Percentiles rank a stretch among this genome's conserved stretches.
Evolutionary conservation across 2,113 vertebrate species (phyloP).

Genomic region (Balaeniceps rex): DNA sequence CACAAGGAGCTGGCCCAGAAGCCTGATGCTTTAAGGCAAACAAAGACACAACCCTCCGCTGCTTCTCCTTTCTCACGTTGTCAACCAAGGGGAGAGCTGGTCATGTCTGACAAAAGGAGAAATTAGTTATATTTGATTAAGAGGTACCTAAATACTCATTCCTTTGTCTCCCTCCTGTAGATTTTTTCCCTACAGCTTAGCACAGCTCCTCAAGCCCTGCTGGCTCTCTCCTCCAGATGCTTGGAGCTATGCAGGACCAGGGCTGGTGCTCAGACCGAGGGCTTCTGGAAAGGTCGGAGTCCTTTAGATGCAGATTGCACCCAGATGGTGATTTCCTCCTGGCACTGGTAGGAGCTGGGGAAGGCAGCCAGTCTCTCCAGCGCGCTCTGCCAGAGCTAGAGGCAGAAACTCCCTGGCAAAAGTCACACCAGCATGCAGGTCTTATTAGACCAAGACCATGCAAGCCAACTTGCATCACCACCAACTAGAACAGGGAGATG

Average conservation of each 20-base stretch:
- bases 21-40: background rate
- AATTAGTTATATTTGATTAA: background rate
- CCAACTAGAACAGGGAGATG: background rate
- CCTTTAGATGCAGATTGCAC: background rate
- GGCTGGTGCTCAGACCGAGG: background rate
- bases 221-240: background rate
- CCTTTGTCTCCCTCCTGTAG: background rate
- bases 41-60: background rate
- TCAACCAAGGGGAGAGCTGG: background rate
- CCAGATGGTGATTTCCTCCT: constrained; percentile 47
- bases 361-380: constrained; percentile 11
- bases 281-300: background rate
- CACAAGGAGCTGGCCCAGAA: background rate
- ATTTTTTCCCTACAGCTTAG: background rate
- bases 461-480: background rate
- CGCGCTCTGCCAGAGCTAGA: background rate
- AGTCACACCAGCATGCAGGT: background rate
- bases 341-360: background rate
- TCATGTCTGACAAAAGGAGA: fast-evolving
- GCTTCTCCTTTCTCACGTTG: background rate
- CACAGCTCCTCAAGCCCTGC: background rate
- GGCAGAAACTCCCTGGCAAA: background rate
- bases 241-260: background rate
- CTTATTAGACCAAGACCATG: background rate
- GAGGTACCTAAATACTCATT: background rate